Conservation (phyloP, 2,888 invertebrate genomes). For the Listrodromus nycthemerus region DNA sequence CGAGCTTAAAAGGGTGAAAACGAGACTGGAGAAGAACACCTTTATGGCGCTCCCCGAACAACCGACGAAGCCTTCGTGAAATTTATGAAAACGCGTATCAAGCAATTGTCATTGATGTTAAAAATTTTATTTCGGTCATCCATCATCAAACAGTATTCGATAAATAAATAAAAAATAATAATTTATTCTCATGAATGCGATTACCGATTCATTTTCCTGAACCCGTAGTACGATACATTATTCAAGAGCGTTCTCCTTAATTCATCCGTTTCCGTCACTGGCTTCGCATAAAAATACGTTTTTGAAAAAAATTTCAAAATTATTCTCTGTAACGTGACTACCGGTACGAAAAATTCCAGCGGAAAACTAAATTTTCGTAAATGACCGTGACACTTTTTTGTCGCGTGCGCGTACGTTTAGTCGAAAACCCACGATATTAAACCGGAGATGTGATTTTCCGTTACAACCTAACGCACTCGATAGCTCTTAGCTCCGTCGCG, state of each 20-base stretch:
- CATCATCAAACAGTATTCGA: not conserved
- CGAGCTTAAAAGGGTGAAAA: conserved; percentile 64
- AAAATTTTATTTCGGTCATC: not conserved
- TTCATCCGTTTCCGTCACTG: too few species aligned
- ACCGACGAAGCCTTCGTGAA: not conserved
- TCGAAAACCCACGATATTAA: too few species aligned
- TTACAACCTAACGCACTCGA: conserved; percentile 4
- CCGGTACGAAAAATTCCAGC: too few species aligned
- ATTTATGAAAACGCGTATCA: not conserved
- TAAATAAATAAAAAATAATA: not conserved
- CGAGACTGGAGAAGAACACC: conserved; percentile 31
- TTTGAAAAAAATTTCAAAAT: too few species aligned
- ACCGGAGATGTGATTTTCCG: too few species aligned
- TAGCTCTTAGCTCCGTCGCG: not conserved
- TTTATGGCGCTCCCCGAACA: not conserved
- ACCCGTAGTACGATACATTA: not conserved
- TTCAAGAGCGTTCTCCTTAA: not conserved
- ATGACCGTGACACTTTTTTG: not conserved
- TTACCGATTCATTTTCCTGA: not conserved
- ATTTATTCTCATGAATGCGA: not conserved
- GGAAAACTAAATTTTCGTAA: too few species aligned
- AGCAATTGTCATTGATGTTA: not conserved
- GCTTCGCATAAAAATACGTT: too few species aligned
- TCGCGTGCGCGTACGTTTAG: not conserved
- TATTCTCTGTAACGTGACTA: too few species aligned